Evolutionary conservation across 1,140 invertebrate genomes (phyloP).

Genomic region (Atopsyche davidsoni): DNA sequence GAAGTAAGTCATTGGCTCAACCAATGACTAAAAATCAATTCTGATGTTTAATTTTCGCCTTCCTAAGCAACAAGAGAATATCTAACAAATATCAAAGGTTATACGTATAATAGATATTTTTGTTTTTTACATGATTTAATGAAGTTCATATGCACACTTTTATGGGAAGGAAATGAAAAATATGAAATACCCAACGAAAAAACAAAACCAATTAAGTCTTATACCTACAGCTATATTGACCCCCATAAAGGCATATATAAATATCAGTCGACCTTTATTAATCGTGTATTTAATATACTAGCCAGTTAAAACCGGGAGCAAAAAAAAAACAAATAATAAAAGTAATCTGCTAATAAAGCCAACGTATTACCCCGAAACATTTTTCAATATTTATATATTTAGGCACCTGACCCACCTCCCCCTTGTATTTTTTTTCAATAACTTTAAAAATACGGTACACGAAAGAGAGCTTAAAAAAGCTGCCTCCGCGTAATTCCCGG

Average conservation of each 20-base stretch:
- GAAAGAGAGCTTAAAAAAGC: conserved; percentile 12
- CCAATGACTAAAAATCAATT: too few relatives aligned
- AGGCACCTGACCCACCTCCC: conserved; percentile 24
- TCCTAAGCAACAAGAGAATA: too few relatives aligned
- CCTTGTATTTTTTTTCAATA: conserved; percentile 20
- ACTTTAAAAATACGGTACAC: conserved; percentile 16
- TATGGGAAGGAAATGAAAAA: not conserved
- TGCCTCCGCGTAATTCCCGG: conserved; percentile 20
- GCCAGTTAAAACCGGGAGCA: not conserved
- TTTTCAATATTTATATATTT: conserved; percentile 27
- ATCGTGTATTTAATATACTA: not conserved
- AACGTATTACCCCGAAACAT: conserved; percentile 7
- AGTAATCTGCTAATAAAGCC: conserved; percentile 15
- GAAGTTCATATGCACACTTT: not conserved
- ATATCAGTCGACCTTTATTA: too few relatives aligned
- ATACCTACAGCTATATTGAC: too few relatives aligned
- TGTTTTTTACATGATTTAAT: not conserved
- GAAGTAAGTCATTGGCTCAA: too few relatives aligned
- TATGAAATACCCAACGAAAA: not conserved
- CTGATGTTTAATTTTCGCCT: too few relatives aligned
- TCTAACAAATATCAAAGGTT: too few relatives aligned
- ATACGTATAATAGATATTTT: not conserved
- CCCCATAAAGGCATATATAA: too few relatives aligned
- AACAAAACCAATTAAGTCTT: too few relatives aligned
- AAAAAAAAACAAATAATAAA: conserved; percentile 18